Base-by-base conservation (phyloP, 1,140 invertebrate species). In the Formica exsecta region DNA sequence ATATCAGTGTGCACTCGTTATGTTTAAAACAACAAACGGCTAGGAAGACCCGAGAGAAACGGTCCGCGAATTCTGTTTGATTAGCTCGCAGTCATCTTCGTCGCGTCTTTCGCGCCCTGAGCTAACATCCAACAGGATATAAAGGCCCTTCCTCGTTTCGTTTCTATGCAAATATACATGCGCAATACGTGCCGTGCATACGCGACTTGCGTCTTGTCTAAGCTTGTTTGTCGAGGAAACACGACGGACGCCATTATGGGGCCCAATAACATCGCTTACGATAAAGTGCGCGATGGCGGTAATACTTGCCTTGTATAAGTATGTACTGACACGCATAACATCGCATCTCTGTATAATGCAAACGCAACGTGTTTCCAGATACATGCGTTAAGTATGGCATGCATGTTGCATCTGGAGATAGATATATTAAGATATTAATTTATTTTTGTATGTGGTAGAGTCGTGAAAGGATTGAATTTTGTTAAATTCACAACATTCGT, bases 251-350 rank as follows among this genome's bases (percentile, higher is more conserved):
- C 88, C 90, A 91, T 93, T 90, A 90, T 73, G 54, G 86, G 84
- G 74, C 90, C 88, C 91, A 92, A 93, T 93, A 93, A 91, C 90
- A 91, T 93, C 81, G 74, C 84, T 87, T 70, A 90, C 92, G 88
- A 93, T 93, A 93, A 92, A 93, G 90, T 88, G 86, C 79, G 77
- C 85, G 88, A 91, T 88, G 85, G 76, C 86, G 81, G 80, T 44
- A 73, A 36, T 64, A 74, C 76, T 70, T 57, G 76, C 41, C 62
- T 65, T 22, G 38, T 61, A 74, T n/a, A 51, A 62, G 73, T 85
- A 77, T 85, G 61, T 85, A 85, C 59, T 44, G 73, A 85, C 81
- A 85, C 44, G 81, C 81, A 48, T 76, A 48, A 64, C 64, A 70
- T 66, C 29, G 19, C 32, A 13, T 57, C 44, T 44, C 44, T 44